Conservation (phyloP, 2,888 invertebrate species). For the Catonia carolina region DNA sequence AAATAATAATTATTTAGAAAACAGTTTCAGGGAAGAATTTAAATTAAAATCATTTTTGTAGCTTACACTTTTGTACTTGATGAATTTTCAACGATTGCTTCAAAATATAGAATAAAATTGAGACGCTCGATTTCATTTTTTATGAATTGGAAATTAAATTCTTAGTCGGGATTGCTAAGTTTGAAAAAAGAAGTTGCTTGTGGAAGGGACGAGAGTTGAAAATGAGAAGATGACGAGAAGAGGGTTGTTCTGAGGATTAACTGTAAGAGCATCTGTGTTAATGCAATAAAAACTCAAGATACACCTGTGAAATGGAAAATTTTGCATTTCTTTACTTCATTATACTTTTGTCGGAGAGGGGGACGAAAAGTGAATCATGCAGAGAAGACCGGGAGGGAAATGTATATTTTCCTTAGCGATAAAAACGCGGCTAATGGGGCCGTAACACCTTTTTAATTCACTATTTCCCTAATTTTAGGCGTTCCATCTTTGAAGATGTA, state of each 20-base stretch:
- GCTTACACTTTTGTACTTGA: too few species aligned
- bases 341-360: constrained; percentile 23
- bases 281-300: constrained; percentile 27
- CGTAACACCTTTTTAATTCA: constrained; percentile 28
- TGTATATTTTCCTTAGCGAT: constrained; percentile 35
- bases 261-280: constrained; percentile 16
- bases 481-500: constrained; percentile 20
- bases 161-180: too few species aligned
- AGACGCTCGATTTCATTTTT: too few species aligned
- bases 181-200: too few species aligned
- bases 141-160: too few species aligned
- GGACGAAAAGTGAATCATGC: constrained; percentile 21
- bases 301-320: constrained; percentile 28
- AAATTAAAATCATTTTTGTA: too few species aligned
- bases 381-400: constrained; percentile 25
- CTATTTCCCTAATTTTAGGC: constrained; percentile 21
- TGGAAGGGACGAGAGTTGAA: constrained; percentile 4
- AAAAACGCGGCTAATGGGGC: constrained; percentile 26
- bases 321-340: constrained; percentile 28
- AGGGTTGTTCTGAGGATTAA: constrained; percentile 5
- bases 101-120: too few species aligned
- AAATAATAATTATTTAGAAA: too few species aligned
- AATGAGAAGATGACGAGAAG: constrained; percentile 1
- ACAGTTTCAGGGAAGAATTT: too few species aligned
- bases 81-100: too few species aligned